Evolutionary conservation across 2,797 vertebrate genomes (phyloP).

Genomic region (Pseudochirops corinnae): DNA sequence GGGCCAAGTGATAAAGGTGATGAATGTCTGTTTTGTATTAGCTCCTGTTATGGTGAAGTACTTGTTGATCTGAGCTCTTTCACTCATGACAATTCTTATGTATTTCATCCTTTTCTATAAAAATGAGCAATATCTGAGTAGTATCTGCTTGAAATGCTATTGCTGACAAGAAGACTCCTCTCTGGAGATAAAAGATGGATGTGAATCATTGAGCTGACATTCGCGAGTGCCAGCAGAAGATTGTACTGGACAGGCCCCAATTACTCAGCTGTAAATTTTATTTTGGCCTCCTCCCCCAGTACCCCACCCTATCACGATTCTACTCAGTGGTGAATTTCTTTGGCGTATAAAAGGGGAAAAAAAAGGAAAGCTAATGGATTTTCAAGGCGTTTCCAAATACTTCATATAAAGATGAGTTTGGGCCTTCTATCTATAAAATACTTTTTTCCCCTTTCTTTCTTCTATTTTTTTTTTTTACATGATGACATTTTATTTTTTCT

Average conservation of each 20-base stretch:
- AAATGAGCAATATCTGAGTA: constrained; percentile 25
- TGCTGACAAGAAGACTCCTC: constrained; percentile 48
- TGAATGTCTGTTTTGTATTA: constrained; percentile 74
- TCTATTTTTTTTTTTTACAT: neutral
- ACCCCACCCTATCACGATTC: neutral
- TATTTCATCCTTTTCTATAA: constrained; percentile 65
- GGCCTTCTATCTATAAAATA: constrained; percentile 34
- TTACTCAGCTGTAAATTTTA: neutral
- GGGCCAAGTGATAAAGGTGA: constrained; percentile 66
- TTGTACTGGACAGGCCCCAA: neutral
- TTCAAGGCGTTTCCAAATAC: constrained; percentile 35
- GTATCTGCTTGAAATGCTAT: constrained; percentile 60
- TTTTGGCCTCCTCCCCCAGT: neutral
- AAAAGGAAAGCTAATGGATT: constrained; percentile 23
- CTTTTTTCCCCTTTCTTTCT: neutral
- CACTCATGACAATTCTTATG: constrained; percentile 48
- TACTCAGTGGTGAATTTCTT: neutral
- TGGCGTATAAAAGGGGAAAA: neutral
- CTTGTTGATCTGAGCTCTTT: constrained; percentile 61
- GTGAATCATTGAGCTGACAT: constrained; percentile 62
- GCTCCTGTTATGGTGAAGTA: constrained; percentile 53
- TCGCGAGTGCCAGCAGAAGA: constrained; percentile 57
- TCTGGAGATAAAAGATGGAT: constrained; percentile 63
- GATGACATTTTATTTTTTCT: neutral
- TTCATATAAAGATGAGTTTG: neutral